Base-by-base conservation (phyloP, 92 coral and sea anemone genomes). In the Anthopleura xanthogrammica region DNA sequence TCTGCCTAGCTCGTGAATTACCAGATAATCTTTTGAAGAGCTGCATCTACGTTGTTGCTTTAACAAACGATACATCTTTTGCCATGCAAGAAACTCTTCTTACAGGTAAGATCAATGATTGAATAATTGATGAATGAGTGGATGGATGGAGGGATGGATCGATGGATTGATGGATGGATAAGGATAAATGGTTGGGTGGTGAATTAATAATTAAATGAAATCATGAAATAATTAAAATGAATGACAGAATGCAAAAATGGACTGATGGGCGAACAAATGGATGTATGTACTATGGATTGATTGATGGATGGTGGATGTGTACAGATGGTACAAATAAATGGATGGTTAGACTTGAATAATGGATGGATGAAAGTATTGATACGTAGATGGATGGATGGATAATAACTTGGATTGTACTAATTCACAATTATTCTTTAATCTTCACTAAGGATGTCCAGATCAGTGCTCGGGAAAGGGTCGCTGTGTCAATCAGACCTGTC, bases 401-500 rank as follows among this genome's bases (percentile, higher is more conserved):
- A 43, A 43, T 7, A 43, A 7, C 50, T 43, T 43, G 50, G 50
- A 4, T 43, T 4, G 2, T 43, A 43, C 5, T 43, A 43, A 43
- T n/a, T 43, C 50, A 43, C 50, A 43, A 7, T 43, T 7, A 43
- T 43, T 43, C 50, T 43, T 43, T 43, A 43, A 43, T 4, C 50
- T 62, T 54, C 36, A 20, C 71, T 0, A 14, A 92, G 95, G 80
- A 60, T 92, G 95, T 56, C 85, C 82, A 20, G 85, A 87, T 41
- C 90, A 92, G 86, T 92, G 95, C 72, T 89, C 92, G 29, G 95
- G 95, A 17, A 89, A 92, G 50, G 95, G 95, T 8, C 80, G 88
- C n/a, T 92, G 95, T 41, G 80, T 85, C 16, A 92, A 92, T 50
- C 76, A 85, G 23, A 92, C 92, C 3, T 92, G 95, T 79, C 80